Base-by-base conservation (phyloP, 2,113 vertebrate genomes). In the Myiozetetes cayanensis region DNA sequence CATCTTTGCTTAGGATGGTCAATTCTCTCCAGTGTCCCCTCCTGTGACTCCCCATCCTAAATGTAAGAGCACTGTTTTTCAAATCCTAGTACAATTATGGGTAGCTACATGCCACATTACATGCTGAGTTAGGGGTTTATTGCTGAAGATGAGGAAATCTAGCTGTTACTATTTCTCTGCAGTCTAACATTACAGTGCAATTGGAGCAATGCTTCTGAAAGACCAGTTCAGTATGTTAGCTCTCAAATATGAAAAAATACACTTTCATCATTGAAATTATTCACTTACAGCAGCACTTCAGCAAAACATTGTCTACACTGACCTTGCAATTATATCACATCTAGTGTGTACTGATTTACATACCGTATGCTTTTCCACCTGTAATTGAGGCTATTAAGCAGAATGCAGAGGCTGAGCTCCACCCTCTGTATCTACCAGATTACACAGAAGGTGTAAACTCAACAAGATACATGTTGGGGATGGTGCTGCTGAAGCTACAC, bases 201-300 rank as follows among this genome's bases (percentile, higher is more conserved):
- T 68, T 94, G 94, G 30, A 94, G 80, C 86, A 55, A 96, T n/a
- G 85, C 92, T 97, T 97, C 93, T 96, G 90, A 97, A 96, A 97
- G 96, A 96, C 79, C 82, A 82, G 96, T 95, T 98, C 94, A 91
- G 81, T 83, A 96, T 91, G 95, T 98, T 97, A 96, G 87, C 94
- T 95, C 93, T 96, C 97, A 94, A 92, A 97, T 92, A 96, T 67
- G 80, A 88, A 97, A 96, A 95, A 96, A 95, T 81, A 94, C 86
- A 92, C 94, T 96, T 97, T 95, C 84, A 91, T 91, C 92, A 88
- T 15, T 89, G 92, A 97, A 98, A 97, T 97, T 93, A 96, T 87
- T 97, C 96, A 94, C 95, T 97, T 96, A 96, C 95, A 97, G 94
- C 78, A 94, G 82, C 91, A 95, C 94, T 97, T 97, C 95, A 97